phyloP scores from a whole-genome alignment of 2,113 vertebrate genomes.

The Pelusios castaneus region DNA sequence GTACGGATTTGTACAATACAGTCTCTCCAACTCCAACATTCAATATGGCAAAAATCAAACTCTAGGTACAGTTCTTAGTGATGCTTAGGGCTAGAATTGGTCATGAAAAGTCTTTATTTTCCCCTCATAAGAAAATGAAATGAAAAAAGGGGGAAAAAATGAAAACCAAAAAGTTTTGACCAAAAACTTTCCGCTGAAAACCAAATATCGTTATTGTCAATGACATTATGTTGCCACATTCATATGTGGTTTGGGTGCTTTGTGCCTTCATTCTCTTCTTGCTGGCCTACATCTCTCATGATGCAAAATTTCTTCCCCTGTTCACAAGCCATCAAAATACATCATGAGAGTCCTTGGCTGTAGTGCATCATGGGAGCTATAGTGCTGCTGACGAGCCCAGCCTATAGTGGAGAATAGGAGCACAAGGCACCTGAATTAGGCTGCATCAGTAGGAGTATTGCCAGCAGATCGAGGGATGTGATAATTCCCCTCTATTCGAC shows the following conservation, averaged over 20 bases:
- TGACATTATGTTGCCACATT: not conserved
- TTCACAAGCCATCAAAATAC: not conserved
- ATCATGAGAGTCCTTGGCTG: not conserved
- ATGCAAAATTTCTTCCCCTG: fast-evolving
- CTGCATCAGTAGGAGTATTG: too few relatives aligned
- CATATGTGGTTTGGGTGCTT: not conserved
- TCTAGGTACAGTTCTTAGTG: not conserved
- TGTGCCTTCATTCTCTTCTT: too few relatives aligned
- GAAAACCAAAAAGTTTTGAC: not conserved
- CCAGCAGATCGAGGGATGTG: too few relatives aligned
- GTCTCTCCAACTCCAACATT: not conserved
- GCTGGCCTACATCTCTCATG: not conserved
- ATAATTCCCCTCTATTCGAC: too few relatives aligned
- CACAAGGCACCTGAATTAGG: not conserved
- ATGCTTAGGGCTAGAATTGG: not conserved
- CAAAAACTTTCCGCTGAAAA: not conserved
- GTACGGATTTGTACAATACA: fast-evolving
- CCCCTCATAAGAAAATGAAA: not conserved
- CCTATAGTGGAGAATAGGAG: not conserved
- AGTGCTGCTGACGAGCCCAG: not conserved
- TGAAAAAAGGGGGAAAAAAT: not conserved
- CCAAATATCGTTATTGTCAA: not conserved
- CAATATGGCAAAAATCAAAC: not conserved
- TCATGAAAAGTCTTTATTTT: not conserved
- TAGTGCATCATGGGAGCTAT: fast-evolving